Conservation (phyloP, 2,888 invertebrate genomes). For the Lasius fuliginosus region DNA sequence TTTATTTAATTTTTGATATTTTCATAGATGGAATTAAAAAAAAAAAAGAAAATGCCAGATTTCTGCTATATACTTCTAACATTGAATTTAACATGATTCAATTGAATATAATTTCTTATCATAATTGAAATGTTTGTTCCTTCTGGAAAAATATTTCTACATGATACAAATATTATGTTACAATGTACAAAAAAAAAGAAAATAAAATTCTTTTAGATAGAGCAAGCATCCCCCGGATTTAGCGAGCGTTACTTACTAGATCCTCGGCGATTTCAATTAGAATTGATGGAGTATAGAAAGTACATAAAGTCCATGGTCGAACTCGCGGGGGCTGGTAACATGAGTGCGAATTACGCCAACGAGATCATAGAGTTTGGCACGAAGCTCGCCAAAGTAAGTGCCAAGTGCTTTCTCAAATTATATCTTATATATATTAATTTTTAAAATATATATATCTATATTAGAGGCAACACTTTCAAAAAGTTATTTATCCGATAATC, state of each 20-base stretch:
- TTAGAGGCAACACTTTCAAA: not conserved
- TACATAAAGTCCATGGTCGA: conserved; percentile 89
- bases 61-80: not conserved
- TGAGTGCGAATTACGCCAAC: conserved; percentile 88
- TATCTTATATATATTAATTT: not conserved
- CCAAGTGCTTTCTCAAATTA: not conserved
- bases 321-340: conserved; percentile 81
- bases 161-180: not conserved
- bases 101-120: not conserved
- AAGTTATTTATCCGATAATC: not conserved
- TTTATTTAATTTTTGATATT: not conserved
- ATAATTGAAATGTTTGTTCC: not conserved
- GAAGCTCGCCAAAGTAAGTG: conserved; percentile 88
- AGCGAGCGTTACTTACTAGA: conserved; percentile 89
- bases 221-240: conserved; percentile 90
- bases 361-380: conserved; percentile 89
- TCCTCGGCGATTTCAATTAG: conserved; percentile 88
- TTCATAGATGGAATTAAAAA: not conserved
- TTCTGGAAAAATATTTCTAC: not conserved
- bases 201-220: conserved; percentile 86
- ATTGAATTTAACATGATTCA: not conserved
- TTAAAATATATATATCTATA: not conserved
- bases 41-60: not conserved
- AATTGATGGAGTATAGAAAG: conserved; percentile 88
- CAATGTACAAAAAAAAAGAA: not conserved